Evolutionary conservation across 2,797 vertebrate species (phyloP).

Genomic region (Gymnothorax reevesii): DNA sequence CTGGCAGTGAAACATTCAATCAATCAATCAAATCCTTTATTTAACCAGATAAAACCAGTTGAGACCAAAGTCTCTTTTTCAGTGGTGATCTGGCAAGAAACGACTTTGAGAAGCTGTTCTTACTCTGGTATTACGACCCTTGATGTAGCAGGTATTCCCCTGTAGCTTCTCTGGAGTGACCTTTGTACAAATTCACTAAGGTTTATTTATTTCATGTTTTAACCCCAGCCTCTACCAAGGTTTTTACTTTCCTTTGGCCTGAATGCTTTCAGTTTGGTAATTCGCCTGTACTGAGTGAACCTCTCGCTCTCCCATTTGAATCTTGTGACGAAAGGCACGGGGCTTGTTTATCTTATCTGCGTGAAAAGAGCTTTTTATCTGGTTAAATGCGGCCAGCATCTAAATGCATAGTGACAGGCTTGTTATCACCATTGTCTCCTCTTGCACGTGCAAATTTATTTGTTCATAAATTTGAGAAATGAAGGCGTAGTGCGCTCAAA

Average conservation of each 20-base stretch:
- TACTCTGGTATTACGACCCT: background rate
- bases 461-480: background rate
- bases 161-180: background rate
- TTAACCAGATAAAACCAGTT: too few species aligned
- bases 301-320: background rate
- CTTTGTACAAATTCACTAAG: slow-evolving; percentile 4
- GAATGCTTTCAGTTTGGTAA: background rate
- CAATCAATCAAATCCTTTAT: too few species aligned
- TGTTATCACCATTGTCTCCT: background rate
- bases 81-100: too few species aligned
- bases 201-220: background rate
- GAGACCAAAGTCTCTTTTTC: too few species aligned
- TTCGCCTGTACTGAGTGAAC: background rate
- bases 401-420: background rate
- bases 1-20: background rate
- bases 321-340: background rate
- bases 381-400: background rate
- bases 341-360: background rate
- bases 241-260: background rate
- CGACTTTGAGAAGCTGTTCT: background rate
- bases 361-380: background rate
- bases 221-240: background rate
- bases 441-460: background rate
- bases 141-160: slow-evolving; percentile 6
- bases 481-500: background rate